Conservation (phyloP, 2,113 vertebrate species). For the Anas platyrhynchos region DNA sequence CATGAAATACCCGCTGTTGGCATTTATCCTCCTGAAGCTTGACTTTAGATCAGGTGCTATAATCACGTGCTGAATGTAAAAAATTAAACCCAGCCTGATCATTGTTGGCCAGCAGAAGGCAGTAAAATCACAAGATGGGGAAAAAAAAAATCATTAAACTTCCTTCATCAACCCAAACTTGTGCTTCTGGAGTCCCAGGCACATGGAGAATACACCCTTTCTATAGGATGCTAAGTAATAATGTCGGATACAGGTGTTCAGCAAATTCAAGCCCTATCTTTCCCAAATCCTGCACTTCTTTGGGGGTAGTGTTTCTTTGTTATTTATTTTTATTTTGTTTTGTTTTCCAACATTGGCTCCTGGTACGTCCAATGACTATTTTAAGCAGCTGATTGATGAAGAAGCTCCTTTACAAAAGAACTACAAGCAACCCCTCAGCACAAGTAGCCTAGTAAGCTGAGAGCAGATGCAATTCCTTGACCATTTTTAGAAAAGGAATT, state of each 20-base stretch:
- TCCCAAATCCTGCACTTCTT: neutral
- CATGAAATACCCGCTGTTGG: neutral
- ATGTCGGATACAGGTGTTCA: neutral
- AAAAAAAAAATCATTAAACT: neutral
- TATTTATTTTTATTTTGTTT: neutral
- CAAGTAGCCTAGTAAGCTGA: fast-evolving
- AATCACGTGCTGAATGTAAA: neutral
- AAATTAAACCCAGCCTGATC: neutral
- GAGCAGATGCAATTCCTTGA: neutral
- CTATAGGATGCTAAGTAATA: neutral
- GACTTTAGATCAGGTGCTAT: neutral
- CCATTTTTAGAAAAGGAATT: neutral
- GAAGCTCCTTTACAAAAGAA: neutral
- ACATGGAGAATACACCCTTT: fast-evolving
- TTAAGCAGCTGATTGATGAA: slow-evolving; percentile 27
- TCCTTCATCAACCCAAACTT: neutral
- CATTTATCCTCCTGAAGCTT: neutral
- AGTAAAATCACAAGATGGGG: slow-evolving; percentile 48
- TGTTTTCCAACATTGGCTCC: neutral
- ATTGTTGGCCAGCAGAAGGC: slow-evolving; percentile 59
- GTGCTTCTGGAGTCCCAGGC: neutral
- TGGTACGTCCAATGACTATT: neutral
- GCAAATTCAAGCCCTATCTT: neutral
- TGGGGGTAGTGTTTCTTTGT: neutral
- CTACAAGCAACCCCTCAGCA: neutral